phyloP scores from a whole-genome alignment of 1,140 invertebrate species.

The Cylas formicarius region DNA sequence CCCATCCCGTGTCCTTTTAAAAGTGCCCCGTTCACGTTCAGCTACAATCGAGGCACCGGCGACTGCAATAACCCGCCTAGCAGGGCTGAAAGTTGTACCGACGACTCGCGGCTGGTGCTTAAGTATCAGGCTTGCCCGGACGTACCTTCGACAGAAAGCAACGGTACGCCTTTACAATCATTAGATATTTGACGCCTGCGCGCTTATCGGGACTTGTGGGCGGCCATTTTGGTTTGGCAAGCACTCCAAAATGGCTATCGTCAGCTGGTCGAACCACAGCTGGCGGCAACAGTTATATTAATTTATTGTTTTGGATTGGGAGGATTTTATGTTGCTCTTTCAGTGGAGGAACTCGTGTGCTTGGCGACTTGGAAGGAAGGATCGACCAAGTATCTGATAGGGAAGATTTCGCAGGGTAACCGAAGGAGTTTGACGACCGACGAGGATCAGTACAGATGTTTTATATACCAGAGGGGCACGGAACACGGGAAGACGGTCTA shows the following conservation, averaged over 20 bases:
- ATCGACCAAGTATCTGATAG: slow-evolving; percentile 71
- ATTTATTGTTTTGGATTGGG: no score
- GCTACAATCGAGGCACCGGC: slow-evolving; percentile 62
- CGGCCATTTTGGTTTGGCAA: no score
- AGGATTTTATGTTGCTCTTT: no score
- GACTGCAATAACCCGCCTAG: slow-evolving; percentile 70
- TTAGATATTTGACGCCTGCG: no score
- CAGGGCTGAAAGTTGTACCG: slow-evolving; percentile 73
- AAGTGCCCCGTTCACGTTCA: slow-evolving; percentile 71
- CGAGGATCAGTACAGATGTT: slow-evolving; percentile 60
- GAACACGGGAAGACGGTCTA: slow-evolving; percentile 46
- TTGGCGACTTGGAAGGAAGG: slow-evolving; percentile 81
- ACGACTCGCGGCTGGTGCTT: slow-evolving; percentile 67
- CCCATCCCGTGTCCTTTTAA: slow-evolving; percentile 66
- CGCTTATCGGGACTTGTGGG: no score
- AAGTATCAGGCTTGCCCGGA: slow-evolving; percentile 83
- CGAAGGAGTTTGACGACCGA: slow-evolving; percentile 46
- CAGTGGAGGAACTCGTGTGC: slow-evolving; percentile 76
- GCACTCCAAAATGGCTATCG: no score
- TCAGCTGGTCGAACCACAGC: no score
- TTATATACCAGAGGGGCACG: slow-evolving; percentile 50
- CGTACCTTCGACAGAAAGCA: slow-evolving; percentile 62
- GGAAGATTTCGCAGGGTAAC: slow-evolving; percentile 50
- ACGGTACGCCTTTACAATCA: slow-evolving; percentile 49
- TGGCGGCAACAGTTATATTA: no score